These are phyloP conservation scores for Sminthopsis crassicaudata DNA, from an alignment of 2,113 vertebrate genomes.

Conservation along the genomic window DNA sequence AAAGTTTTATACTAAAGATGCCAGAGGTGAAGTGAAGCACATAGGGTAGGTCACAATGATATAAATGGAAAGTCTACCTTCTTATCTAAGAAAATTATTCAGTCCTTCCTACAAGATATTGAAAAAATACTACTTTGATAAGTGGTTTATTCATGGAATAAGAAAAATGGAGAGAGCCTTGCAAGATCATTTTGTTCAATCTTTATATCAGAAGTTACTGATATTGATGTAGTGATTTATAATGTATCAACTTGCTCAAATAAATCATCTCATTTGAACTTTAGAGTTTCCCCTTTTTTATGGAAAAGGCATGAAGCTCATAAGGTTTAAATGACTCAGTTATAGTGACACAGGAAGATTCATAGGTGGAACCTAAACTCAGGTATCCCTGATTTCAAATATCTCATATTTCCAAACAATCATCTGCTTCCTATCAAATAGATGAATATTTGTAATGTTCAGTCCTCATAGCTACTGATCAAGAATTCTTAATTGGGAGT, in stretches of 20 bases:
- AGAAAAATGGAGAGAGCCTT: background rate
- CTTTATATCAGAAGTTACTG: background rate
- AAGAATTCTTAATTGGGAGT: background rate
- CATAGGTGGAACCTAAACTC: background rate
- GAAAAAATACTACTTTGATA: background rate
- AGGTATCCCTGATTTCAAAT: background rate
- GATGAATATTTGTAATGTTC: background rate
- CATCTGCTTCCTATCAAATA: background rate
- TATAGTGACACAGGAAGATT: background rate
- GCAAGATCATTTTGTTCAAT: background rate
- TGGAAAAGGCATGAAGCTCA: background rate
- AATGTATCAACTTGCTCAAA: background rate
- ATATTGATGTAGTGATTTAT: background rate
- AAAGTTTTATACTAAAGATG: background rate
- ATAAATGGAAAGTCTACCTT: background rate
- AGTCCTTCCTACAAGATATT: background rate
- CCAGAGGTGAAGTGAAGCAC: no score
- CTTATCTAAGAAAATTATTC: background rate
- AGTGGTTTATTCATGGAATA: background rate
- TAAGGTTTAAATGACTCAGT: background rate
- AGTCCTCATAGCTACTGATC: background rate
- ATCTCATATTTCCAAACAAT: background rate
- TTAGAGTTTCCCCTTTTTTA: background rate
- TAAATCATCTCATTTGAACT: background rate
- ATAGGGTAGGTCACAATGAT: background rate